A percentile compares a stretch with the other conserved stretches of the same genome.
phyloP scores from a whole-genome alignment of 2,797 vertebrate genomes.

The Tadarida brasiliensis region DNA sequence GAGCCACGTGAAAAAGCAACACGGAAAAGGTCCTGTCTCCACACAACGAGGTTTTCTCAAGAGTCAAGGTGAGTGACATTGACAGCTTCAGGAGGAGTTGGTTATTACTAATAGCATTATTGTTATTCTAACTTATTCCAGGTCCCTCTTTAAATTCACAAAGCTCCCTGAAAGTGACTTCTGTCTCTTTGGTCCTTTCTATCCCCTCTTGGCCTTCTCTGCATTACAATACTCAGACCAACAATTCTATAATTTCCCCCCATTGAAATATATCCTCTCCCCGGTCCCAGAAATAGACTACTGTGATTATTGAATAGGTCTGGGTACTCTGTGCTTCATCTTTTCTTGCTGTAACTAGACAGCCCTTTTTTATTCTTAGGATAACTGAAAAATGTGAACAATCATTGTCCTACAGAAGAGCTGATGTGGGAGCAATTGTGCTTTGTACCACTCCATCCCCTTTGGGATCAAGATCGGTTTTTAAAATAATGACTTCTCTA shows the following conservation, averaged over 20 bases:
- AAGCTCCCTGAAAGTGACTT: constrained; percentile 71
- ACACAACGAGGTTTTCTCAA: not conserved
- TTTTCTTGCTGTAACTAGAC: constrained; percentile 72
- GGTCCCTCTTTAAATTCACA: constrained; percentile 52
- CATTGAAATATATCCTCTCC: constrained; percentile 67
- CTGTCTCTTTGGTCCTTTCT: constrained; percentile 55
- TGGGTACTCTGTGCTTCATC: constrained; percentile 53
- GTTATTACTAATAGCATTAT: constrained; percentile 35
- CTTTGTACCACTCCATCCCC: constrained; percentile 63
- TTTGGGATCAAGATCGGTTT: constrained; percentile 73
- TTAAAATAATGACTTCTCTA: constrained; percentile 80
- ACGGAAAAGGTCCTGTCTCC: not conserved
- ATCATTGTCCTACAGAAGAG: constrained; percentile 63
- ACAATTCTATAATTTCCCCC: constrained; percentile 71
- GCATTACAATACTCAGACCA: constrained; percentile 74
- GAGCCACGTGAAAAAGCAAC: not conserved
- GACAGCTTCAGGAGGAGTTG: not conserved
- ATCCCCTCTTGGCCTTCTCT: constrained; percentile 40
- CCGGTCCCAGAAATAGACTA: constrained; percentile 57
- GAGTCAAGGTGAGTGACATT: not conserved
- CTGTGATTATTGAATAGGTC: constrained; percentile 72
- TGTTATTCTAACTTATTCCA: constrained; percentile 21
- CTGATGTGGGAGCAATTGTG: constrained; percentile 76
- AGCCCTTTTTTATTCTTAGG: constrained; percentile 75
- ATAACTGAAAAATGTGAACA: constrained; percentile 79